These are phyloP conservation scores for Nephrotoma appendiculata DNA, from an alignment of 2,888 invertebrate species.

Conservation along the genomic window DNA sequence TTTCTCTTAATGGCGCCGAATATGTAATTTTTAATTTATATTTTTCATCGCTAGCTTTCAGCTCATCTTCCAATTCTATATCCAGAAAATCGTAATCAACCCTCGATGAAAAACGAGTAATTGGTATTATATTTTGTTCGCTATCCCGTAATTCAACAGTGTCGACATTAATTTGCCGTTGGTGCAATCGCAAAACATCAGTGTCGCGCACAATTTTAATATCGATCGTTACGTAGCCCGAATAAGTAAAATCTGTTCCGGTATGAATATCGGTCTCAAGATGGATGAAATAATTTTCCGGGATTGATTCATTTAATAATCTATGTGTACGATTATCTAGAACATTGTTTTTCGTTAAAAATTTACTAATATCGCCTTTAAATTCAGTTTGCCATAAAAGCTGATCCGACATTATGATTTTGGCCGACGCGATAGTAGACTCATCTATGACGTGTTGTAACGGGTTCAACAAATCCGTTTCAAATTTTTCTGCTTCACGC, in stretches of 20 bases:
- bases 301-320: conserved; percentile 36
- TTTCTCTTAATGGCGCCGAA: conserved; percentile 36
- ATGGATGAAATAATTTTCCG: conserved; percentile 36
- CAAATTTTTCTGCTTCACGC: not conserved
- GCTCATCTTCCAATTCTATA: not conserved
- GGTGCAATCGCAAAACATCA: conserved; percentile 39
- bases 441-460: not conserved
- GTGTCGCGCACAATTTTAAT: conserved; percentile 35
- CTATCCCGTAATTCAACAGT: not conserved
- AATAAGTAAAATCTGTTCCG: conserved; percentile 20
- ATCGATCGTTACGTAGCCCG: conserved; percentile 33
- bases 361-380: not conserved
- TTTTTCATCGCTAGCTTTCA: conserved; percentile 10
- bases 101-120: not conserved
- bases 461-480: not conserved
- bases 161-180: conserved; percentile 34
- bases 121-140: not conserved
- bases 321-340: conserved; percentile 23
- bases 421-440: not conserved
- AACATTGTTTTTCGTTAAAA: no score
- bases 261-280: conserved; percentile 33
- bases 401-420: not conserved
- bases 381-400: not conserved
- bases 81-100: not conserved
- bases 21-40: conserved; percentile 38